phyloP scores from a whole-genome alignment of 2,797 vertebrate species.

The Sebastes minor region DNA sequence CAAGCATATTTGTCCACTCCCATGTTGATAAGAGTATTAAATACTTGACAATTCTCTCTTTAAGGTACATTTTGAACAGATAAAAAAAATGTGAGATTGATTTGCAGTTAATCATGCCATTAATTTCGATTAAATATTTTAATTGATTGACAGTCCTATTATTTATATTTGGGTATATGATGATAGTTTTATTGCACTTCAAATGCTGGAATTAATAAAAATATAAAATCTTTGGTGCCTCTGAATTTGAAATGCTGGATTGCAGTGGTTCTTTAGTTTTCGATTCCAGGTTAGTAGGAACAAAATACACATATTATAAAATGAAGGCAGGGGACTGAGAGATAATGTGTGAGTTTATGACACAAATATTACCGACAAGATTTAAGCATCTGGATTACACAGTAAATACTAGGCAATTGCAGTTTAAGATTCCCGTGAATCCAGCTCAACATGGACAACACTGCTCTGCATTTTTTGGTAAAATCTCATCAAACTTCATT shows the following conservation, averaged over 20 bases:
- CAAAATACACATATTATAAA: background rate
- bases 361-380: background rate
- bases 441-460: background rate
- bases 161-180: background rate
- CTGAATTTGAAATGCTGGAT: background rate
- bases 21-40: background rate
- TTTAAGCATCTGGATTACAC: background rate
- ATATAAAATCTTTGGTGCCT: background rate
- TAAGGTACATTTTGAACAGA: background rate
- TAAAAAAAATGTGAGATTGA: accelerated
- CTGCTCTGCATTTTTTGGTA: background rate
- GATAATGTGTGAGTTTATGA: background rate
- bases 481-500: background rate
- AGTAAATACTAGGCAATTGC: background rate
- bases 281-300: background rate
- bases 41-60: background rate
- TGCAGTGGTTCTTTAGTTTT: background rate
- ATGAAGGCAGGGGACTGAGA: background rate
- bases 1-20: background rate
- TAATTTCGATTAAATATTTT: background rate
- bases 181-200: background rate
- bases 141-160: background rate
- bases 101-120: background rate
- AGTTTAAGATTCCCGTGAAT: background rate
- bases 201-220: background rate